phyloP scores from a whole-genome alignment of 1,140 invertebrate species.

The Drosophila mayri region DNA sequence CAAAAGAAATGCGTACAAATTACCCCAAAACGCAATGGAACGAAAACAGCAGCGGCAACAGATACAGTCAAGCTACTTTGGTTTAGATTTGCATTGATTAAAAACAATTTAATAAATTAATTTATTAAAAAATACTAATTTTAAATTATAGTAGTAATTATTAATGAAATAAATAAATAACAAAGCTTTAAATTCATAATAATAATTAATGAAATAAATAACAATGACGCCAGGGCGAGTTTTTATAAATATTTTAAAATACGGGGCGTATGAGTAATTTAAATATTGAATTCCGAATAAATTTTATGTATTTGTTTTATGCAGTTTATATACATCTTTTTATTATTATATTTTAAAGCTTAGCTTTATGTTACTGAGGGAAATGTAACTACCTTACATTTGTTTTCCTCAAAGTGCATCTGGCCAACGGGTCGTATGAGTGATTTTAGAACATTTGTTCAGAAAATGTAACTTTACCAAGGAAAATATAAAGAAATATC shows the following conservation, averaged over 20 bases:
- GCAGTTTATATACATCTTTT: no score
- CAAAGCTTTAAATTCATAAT: neutral
- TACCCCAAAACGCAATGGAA: conserved; percentile 62
- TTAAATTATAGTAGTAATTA: neutral
- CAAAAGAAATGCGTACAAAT: conserved; percentile 80
- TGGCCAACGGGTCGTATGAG: neutral
- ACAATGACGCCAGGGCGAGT: neutral
- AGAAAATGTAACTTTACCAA: neutral
- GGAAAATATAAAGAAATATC: neutral
- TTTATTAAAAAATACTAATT: no score
- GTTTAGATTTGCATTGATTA: neutral
- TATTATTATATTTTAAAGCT: neutral
- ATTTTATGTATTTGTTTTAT: neutral
- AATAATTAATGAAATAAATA: neutral
- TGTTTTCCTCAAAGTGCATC: neutral
- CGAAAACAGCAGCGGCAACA: conserved; percentile 62
- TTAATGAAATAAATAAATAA: neutral
- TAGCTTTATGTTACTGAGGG: neutral
- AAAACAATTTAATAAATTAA: neutral
- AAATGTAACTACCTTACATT: fast-evolving
- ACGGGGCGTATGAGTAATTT: conserved; percentile 1
- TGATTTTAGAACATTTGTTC: neutral
- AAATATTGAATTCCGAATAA: neutral
- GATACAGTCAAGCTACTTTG: conserved; percentile 10
- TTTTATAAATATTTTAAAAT: neutral